A percentile compares a stretch with the other conserved stretches of the same genome.
These are phyloP conservation scores for Physeter macrocephalus DNA, from an alignment of 2,113 vertebrate species.

Conservation along the genomic window DNA sequence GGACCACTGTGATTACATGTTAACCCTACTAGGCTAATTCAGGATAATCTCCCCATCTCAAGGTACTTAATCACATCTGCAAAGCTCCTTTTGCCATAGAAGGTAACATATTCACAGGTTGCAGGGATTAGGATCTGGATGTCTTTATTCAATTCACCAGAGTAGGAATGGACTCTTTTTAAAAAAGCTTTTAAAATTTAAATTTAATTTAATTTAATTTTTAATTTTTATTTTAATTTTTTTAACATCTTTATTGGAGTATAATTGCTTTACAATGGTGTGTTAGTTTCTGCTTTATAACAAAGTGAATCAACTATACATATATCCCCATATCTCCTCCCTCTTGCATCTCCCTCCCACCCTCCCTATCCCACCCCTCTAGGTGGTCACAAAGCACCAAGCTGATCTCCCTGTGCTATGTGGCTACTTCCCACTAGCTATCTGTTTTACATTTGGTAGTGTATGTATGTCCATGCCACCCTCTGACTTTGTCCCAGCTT, in stretches of 20 bases:
- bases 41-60: not conserved
- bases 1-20: not conserved
- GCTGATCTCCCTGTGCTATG: no score
- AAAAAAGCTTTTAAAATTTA: not conserved
- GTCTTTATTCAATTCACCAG: not conserved
- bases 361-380: no score
- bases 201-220: not conserved
- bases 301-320: no score
- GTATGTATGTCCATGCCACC: no score
- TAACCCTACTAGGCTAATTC: not conserved
- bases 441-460: no score
- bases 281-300: no score
- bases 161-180: not conserved
- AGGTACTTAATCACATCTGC: not conserved
- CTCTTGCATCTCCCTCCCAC: no score
- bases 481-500: no score
- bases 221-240: not conserved
- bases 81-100: not conserved
- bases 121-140: not conserved
- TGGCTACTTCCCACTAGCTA: no score
- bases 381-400: no score
- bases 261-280: not conserved
- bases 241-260: not conserved
- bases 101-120: not conserved
- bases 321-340: no score